Conservation (phyloP, 2,113 vertebrate species). For the Phrynocephalus versicolor region DNA sequence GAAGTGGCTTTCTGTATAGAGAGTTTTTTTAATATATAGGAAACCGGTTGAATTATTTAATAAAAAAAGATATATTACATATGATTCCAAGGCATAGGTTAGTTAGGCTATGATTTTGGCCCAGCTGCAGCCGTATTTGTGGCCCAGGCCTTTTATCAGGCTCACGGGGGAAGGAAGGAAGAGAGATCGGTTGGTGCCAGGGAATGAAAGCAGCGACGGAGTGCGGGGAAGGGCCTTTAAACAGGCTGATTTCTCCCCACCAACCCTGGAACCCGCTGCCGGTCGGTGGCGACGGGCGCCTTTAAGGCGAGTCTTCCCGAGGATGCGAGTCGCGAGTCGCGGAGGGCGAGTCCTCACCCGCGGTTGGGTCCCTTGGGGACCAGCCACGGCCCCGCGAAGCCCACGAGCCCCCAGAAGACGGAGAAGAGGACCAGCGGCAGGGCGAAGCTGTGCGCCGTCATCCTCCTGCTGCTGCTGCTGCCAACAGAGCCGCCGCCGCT, state of each 20-base stretch:
- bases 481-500: background rate
- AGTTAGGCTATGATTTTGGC: background rate
- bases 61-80: too few relatives aligned
- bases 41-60: background rate
- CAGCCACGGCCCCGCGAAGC: constrained; percentile 92
- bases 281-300: too few relatives aligned
- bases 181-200: background rate
- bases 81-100: background rate
- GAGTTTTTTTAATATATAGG: background rate
- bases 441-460: constrained; percentile 91
- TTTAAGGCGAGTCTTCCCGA: too few relatives aligned
- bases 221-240: background rate
- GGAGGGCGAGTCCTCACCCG: constrained; percentile 83
- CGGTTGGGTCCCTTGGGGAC: constrained; percentile 97
- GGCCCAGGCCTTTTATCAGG: background rate
- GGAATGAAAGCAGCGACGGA: too few relatives aligned
- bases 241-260: background rate
- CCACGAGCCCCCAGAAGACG: constrained; percentile 92
- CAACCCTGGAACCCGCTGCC: too few relatives aligned
- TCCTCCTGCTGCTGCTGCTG: too few relatives aligned
- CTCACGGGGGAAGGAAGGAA: background rate
- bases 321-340: too few relatives aligned
- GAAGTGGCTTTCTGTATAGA: background rate
- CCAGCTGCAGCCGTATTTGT: background rate
- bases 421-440: constrained; percentile 95